phyloP scores from a whole-genome alignment of 2,888 invertebrate species.

The Drosophila rubida region DNA sequence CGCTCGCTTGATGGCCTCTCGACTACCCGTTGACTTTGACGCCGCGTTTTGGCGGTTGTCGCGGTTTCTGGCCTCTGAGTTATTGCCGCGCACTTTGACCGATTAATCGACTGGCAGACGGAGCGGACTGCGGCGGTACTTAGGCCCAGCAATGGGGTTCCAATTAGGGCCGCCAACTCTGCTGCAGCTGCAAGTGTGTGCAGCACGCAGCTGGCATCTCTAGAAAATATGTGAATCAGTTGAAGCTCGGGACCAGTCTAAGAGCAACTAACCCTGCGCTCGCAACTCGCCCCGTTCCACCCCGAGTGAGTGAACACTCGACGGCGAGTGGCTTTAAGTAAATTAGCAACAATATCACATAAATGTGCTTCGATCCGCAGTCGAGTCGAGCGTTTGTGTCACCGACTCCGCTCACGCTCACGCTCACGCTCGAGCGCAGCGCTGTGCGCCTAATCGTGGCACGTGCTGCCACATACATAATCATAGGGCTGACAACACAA shows the following conservation, averaged over 20 bases:
- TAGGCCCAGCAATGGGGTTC: conserved; percentile 60
- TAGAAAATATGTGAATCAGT: background rate
- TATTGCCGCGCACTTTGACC: conserved; percentile 69
- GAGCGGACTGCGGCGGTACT: background rate
- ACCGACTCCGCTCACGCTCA: conserved; percentile 64
- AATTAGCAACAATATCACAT: conserved; percentile 68
- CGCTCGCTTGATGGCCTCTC: conserved; percentile 9
- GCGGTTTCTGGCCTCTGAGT: conserved; percentile 68
- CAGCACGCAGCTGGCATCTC: background rate
- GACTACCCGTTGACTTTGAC: conserved; percentile 64
- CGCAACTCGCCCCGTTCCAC: conserved; percentile 16
- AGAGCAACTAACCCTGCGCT: background rate
- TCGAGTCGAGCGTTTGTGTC: conserved; percentile 10
- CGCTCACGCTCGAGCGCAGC: conserved; percentile 71
- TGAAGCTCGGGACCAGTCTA: background rate
- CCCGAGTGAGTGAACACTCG: conserved; percentile 35
- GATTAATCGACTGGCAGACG: conserved; percentile 71
- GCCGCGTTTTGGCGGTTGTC: conserved; percentile 80
- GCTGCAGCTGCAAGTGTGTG: conserved; percentile 20
- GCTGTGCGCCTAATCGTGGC: conserved; percentile 76
- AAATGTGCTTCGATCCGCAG: conserved; percentile 53
- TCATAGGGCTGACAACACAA: conserved; percentile 63
- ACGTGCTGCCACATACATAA: conserved; percentile 77
- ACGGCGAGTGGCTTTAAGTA: conserved; percentile 63
- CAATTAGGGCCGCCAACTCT: conserved; percentile 55